Conservation (phyloP, 2,888 invertebrate genomes). For the Sesia bembeciformis region DNA sequence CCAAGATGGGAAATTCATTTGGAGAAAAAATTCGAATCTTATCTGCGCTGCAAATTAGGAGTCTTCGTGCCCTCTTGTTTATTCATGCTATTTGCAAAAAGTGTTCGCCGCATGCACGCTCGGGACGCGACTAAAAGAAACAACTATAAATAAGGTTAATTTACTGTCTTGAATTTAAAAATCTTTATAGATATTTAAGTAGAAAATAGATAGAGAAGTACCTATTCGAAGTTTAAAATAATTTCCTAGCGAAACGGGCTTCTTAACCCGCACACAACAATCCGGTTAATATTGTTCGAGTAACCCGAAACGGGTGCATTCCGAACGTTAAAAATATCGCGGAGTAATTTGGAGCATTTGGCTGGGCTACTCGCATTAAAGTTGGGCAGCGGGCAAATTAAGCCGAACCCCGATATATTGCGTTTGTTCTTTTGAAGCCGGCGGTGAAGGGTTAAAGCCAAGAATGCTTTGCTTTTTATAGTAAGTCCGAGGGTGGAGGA, state of each 20-base stretch:
- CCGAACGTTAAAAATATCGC: slow-evolving; percentile 70
- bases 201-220: too few species aligned
- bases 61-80: slow-evolving; percentile 21
- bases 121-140: neutral
- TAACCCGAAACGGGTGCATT: slow-evolving; percentile 65
- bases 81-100: slow-evolving; percentile 15
- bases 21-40: slow-evolving; percentile 60
- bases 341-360: slow-evolving; percentile 69
- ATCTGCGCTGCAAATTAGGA: slow-evolving; percentile 46
- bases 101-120: slow-evolving; percentile 17
- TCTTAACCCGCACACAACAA: slow-evolving; percentile 36
- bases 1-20: slow-evolving; percentile 68
- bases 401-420: slow-evolving; percentile 70
- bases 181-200: neutral
- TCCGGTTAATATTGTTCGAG: slow-evolving; percentile 58
- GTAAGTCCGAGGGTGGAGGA: slow-evolving; percentile 28
- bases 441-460: slow-evolving; percentile 71
- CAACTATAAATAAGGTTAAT: neutral
- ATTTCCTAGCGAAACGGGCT: slow-evolving; percentile 4
- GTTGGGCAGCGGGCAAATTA: slow-evolving; percentile 67
- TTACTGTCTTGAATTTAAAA: neutral
- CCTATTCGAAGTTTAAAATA: neutral
- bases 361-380: slow-evolving; percentile 60
- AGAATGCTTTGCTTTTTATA: slow-evolving; percentile 75
- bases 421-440: slow-evolving; percentile 73